These are phyloP conservation scores for Phocides pigmalion DNA, from an alignment of 1,140 invertebrate genomes.

Conservation along the genomic window DNA sequence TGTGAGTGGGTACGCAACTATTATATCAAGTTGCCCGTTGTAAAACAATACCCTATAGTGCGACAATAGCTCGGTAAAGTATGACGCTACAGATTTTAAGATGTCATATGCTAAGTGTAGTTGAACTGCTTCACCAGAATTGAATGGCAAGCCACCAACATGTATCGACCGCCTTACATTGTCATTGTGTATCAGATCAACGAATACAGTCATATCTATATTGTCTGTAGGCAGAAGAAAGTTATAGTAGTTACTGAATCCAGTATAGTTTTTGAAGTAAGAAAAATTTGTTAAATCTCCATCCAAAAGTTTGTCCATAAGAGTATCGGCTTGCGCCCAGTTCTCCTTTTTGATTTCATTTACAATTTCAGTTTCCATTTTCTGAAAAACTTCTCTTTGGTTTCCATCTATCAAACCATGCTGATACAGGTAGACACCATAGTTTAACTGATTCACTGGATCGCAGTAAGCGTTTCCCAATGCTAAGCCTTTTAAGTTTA, in stretches of 20 bases:
- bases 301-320: conserved; percentile 88
- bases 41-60: conserved; percentile 89
- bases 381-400: conserved; percentile 83
- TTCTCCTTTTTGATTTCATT: conserved; percentile 86
- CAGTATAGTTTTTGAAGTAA: conserved; percentile 90
- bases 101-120: conserved; percentile 58
- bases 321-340: conserved; percentile 85
- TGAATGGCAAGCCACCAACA: conserved; percentile 90
- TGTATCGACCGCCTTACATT: conserved; percentile 89
- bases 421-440: conserved; percentile 87
- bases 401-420: conserved; percentile 86
- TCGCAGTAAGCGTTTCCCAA: conserved; percentile 89
- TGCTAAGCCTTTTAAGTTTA: conserved; percentile 87
- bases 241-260: conserved; percentile 92
- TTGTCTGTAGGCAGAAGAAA: conserved; percentile 85
- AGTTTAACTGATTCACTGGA: conserved; percentile 86
- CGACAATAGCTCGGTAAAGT: conserved; percentile 53
- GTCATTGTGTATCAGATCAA: conserved; percentile 84
- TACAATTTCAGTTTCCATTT: conserved; percentile 83
- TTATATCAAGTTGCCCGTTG: conserved; percentile 93
- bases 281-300: conserved; percentile 86
- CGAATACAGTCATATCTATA: conserved; percentile 63
- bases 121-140: conserved; percentile 74
- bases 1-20: conserved; percentile 91
- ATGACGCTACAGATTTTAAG: conserved; percentile 61